A percentile compares a stretch with the other conserved stretches of the same genome.
These are phyloP conservation scores for Cryptocephalus primarius DNA, from an alignment of 2,888 invertebrate species.

Conservation along the genomic window DNA sequence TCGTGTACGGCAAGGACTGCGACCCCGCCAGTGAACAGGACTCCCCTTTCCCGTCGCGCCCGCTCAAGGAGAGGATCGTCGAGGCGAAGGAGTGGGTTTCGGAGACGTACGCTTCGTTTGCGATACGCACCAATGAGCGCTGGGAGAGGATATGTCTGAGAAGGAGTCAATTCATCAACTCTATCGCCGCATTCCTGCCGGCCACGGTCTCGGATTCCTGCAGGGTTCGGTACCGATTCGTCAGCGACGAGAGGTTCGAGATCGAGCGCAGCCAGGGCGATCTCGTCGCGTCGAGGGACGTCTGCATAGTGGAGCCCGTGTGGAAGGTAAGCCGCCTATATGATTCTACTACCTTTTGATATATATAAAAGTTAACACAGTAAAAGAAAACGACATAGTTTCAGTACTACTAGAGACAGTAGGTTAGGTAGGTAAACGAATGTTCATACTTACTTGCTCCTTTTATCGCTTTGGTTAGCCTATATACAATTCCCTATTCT, in stretches of 20 bases:
- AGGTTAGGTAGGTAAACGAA: too few relatives aligned
- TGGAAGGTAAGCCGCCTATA: constrained; percentile 53
- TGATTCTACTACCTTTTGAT: too few relatives aligned
- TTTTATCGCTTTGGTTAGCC: too few relatives aligned
- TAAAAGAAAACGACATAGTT: too few relatives aligned
- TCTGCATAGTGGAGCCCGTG: constrained; percentile 70
- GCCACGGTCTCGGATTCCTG: constrained; percentile 62
- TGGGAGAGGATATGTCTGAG: constrained; percentile 74
- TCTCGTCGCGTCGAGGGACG: constrained; percentile 65
- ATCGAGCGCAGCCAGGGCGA: constrained; percentile 73
- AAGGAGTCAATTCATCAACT: constrained; percentile 69
- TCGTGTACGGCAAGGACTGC: constrained; percentile 63
- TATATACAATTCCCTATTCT: too few relatives aligned
- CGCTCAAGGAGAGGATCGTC: constrained; percentile 54
- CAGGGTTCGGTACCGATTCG: constrained; percentile 65
- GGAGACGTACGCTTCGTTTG: constrained; percentile 76
- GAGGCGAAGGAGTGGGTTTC: constrained; percentile 79
- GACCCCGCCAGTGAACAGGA: constrained; percentile 19
- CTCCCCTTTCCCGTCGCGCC: constrained; percentile 32
- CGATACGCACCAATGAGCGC: constrained; percentile 71
- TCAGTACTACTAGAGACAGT: too few relatives aligned
- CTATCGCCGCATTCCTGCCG: constrained; percentile 66
- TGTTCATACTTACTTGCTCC: too few relatives aligned
- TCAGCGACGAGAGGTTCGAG: constrained; percentile 57
- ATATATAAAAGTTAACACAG: too few relatives aligned